Conservation (phyloP, 2,113 vertebrate genomes). For the Dipodomys stephensi region DNA sequence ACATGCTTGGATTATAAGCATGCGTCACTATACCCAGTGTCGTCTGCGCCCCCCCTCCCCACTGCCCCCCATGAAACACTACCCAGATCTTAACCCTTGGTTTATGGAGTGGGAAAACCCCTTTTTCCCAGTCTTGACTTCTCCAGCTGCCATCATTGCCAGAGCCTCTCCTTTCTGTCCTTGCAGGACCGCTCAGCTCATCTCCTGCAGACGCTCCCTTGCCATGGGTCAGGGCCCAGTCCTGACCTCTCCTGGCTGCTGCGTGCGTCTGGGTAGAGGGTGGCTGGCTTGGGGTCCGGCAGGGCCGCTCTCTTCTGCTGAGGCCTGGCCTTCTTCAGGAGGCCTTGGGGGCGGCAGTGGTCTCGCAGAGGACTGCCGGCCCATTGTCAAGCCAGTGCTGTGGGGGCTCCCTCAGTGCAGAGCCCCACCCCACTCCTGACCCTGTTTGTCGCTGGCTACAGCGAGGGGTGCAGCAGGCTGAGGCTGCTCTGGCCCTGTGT, state of each 20-base stretch:
- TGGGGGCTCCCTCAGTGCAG: neutral
- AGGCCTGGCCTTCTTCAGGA: neutral
- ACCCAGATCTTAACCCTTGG: neutral
- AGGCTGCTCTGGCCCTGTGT: neutral
- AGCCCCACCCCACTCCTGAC: neutral
- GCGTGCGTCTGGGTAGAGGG: neutral
- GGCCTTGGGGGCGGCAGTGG: neutral
- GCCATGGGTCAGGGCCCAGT: neutral
- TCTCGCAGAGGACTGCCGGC: neutral
- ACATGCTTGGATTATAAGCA: neutral
- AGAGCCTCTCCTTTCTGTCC: neutral
- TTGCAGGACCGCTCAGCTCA: neutral
- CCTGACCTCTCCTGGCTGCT: neutral
- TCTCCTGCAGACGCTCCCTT: no score
- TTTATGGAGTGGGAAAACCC: neutral
- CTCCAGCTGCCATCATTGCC: accelerated
- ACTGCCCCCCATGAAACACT: neutral
- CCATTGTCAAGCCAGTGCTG: neutral
- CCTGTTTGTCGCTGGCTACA: neutral
- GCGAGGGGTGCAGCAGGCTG: neutral
- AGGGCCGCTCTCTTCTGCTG: no score
- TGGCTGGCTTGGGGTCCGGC: no score
- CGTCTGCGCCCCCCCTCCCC: neutral
- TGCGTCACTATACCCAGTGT: neutral
- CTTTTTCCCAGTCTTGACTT: neutral